Evolutionary conservation across 2,888 invertebrate genomes (phyloP), one percentile per base, ranked within the genome.

Genomic region (Ophion slaviceki): DNA sequence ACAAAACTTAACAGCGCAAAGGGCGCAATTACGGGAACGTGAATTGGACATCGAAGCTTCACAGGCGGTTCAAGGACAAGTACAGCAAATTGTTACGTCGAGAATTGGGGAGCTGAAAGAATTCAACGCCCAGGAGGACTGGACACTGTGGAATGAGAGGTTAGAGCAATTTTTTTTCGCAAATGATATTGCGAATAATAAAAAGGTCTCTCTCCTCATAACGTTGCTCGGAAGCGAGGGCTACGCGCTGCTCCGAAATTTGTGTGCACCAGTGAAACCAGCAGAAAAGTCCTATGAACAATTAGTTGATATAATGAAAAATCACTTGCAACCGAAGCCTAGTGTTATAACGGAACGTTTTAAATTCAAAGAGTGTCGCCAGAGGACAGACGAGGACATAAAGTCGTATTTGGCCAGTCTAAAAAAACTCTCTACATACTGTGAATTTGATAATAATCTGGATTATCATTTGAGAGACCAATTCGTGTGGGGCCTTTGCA

Each of bases 201-300:
- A 77, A 28, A 62, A 78, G 53, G 76, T 82, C n/a, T 11, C 82
- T 36, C 47, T 81, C 3, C 77, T 81, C 20, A 53, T 84, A 3
- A 78, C 77, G 3, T 45, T 80, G 2, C 57, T 78, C n/a, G 72
- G 82, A 66, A 53, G 45, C 28, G 81, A 66, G n/a, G 40, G 36
- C 8, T 66, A 36, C n/a, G 66, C 66, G 0, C 40, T 66, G 10
- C 40, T 66, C 2, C 74, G 82, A 11, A 86, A 87, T 85, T 82
- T 88, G 59, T 87, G 87, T 62, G 70, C 84, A 17, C 87, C 87
- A 40, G 45, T n/a, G 2, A 17, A 76, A 36, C 86, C 85, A 24
- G n/a, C 53, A 3, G 53, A 11, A 1, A 84, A 82, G 57, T 78
- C 82, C 2, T 82, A 70, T n/a, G 28, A 64, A 10, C 61, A 86